These are phyloP conservation scores for Phaedon cochleariae DNA, from an alignment of 2,888 invertebrate genomes.

Conservation along the genomic window DNA sequence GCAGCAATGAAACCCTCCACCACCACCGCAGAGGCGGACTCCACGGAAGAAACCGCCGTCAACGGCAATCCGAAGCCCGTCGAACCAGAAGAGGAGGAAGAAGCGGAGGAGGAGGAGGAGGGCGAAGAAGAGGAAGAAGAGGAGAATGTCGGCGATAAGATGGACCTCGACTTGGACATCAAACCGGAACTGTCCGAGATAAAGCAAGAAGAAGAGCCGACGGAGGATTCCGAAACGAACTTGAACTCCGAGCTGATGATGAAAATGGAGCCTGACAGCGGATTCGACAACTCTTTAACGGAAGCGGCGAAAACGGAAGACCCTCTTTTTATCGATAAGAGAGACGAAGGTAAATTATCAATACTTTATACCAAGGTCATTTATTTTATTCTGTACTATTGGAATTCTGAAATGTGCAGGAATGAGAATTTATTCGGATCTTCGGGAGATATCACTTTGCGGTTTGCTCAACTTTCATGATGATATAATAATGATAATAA, in stretches of 20 bases:
- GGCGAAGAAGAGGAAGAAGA: conserved; percentile 25
- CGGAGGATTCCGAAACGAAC: conserved; percentile 20
- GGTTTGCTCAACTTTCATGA: too few relatives aligned
- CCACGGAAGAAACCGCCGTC: conserved; percentile 45
- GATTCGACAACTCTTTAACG: conserved; percentile 38
- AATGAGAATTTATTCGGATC: too few relatives aligned
- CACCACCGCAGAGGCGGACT: conserved; percentile 51
- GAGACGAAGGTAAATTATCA: conserved; percentile 30
- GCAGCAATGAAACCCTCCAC: conserved; percentile 41
- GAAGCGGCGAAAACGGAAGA: conserved; percentile 33
- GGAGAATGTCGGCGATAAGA: conserved; percentile 35
- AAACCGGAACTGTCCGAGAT: conserved; percentile 35
- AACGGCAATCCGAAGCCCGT: conserved; percentile 40
- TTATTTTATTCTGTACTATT: too few relatives aligned
- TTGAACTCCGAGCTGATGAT: conserved; percentile 31
- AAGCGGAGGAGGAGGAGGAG: conserved; percentile 23
- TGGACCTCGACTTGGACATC: conserved; percentile 39
- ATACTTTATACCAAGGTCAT: too few relatives aligned
- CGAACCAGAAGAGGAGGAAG: conserved; percentile 24
- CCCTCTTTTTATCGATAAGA: conserved; percentile 28
- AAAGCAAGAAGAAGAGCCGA: conserved; percentile 33
- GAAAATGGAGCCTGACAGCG: conserved; percentile 40
- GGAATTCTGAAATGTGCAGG: too few relatives aligned
- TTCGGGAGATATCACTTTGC: too few relatives aligned
- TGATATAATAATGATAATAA: too few relatives aligned